These are phyloP conservation scores for Drosophila melanogaster DNA, from an alignment of 1,140 invertebrate species.

Conservation along the genomic window Release_6_plus_ISO1_MT NT_033777.3:25509001-25509500, in stretches of 20 bases:
- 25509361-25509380: constrained; percentile 31
- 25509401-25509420: not conserved
- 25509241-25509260: constrained; percentile 59
- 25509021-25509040: no score
- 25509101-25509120: not conserved
- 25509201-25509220: constrained; percentile 17
- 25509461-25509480: constrained; percentile 71
- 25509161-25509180: constrained; percentile 60
- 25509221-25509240: constrained; percentile 43
- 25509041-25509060: no score
- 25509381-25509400: not conserved
- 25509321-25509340: constrained; percentile 12
- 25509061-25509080: not conserved
- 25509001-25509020: no score
- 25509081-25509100: not conserved
- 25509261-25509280: constrained; percentile 73
- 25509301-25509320: constrained; percentile 57
- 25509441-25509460: constrained; percentile 50
- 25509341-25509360: constrained; percentile 46
- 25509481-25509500: constrained; percentile 27
- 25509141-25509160: not conserved
- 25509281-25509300: constrained; percentile 78
- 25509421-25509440: constrained; percentile 10
- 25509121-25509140: constrained; percentile 2
- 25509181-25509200: constrained; percentile 15